Conservation (phyloP, 2,888 invertebrate genomes). For the Halictus ligatus region DNA sequence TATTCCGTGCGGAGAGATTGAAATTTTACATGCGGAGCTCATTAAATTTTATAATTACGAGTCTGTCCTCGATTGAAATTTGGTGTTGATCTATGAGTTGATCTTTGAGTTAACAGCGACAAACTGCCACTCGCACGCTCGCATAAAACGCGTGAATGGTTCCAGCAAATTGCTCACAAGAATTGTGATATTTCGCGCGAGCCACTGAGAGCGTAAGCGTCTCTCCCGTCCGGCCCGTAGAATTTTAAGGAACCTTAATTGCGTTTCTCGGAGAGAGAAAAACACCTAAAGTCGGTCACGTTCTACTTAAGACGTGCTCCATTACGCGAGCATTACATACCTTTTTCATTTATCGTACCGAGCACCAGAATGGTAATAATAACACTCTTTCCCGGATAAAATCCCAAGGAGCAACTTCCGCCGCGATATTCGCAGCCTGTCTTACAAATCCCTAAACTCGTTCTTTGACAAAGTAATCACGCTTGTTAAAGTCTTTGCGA, state of each 20-base stretch:
- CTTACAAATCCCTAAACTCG: no score
- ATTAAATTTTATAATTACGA: not conserved
- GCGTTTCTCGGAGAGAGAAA: not conserved
- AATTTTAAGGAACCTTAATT: not conserved
- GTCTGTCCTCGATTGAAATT: not conserved
- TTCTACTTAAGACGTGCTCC: not conserved
- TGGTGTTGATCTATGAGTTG: not conserved
- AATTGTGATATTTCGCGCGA: not conserved
- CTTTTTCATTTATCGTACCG: not conserved
- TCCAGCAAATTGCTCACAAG: not conserved
- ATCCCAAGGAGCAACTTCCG: not conserved
- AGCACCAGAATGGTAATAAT: not conserved
- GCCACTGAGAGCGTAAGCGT: not conserved
- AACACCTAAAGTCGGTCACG: not conserved
- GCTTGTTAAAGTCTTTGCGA: no score
- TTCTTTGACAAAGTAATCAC: no score
- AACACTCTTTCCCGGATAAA: not conserved
- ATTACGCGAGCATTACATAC: not conserved
- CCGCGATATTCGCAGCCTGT: not conserved
- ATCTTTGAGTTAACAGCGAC: not conserved
- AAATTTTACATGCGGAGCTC: not conserved
- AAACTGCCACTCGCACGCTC: not conserved
- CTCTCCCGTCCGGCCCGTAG: not conserved
- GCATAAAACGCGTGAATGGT: not conserved
- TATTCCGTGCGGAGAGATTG: not conserved